These are phyloP conservation scores for Tyrophagus putrescentiae DNA, from an alignment of 1,140 invertebrate genomes.

Conservation along the genomic window DNA sequence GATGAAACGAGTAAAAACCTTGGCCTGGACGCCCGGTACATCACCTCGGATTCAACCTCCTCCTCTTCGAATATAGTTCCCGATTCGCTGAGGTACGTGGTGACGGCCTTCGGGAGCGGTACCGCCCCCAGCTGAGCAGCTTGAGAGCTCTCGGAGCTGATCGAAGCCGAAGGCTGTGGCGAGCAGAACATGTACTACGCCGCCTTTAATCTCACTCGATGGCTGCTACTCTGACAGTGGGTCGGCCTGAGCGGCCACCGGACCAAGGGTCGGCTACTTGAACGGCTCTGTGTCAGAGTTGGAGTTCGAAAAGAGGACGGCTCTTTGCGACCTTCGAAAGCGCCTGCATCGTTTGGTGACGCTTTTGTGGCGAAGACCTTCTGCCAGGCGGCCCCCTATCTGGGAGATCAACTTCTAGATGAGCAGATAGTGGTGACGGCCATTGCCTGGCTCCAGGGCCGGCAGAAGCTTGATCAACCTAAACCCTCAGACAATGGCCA, in stretches of 20 bases:
- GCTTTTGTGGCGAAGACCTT: slow-evolving; percentile 35
- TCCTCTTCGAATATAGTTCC: slow-evolving; percentile 30
- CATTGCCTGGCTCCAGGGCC: slow-evolving; percentile 29
- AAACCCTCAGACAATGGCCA: slow-evolving; percentile 30
- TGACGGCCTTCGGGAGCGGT: slow-evolving; percentile 32
- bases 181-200: slow-evolving; percentile 37
- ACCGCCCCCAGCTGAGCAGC: slow-evolving; percentile 29
- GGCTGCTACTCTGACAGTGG: slow-evolving; percentile 32
- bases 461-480: slow-evolving; percentile 30
- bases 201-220: slow-evolving; percentile 33
- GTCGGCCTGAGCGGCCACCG: slow-evolving; percentile 28
- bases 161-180: slow-evolving; percentile 32
- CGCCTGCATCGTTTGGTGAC: slow-evolving; percentile 34
- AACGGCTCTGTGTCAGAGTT: slow-evolving; percentile 28
- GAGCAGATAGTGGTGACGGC: slow-evolving; percentile 28
- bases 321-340: slow-evolving; percentile 32
- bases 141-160: slow-evolving; percentile 29
- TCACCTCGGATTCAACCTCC: no score
- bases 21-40: no score
- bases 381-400: slow-evolving; percentile 30
- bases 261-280: slow-evolving; percentile 27
- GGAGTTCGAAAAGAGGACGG: slow-evolving; percentile 33
- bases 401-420: slow-evolving; percentile 30
- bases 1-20: no score
- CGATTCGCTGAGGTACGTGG: slow-evolving; percentile 31